Base-by-base conservation (phyloP, 2,888 invertebrate species). In the Scaptomyza cyrtandrae region DNA sequence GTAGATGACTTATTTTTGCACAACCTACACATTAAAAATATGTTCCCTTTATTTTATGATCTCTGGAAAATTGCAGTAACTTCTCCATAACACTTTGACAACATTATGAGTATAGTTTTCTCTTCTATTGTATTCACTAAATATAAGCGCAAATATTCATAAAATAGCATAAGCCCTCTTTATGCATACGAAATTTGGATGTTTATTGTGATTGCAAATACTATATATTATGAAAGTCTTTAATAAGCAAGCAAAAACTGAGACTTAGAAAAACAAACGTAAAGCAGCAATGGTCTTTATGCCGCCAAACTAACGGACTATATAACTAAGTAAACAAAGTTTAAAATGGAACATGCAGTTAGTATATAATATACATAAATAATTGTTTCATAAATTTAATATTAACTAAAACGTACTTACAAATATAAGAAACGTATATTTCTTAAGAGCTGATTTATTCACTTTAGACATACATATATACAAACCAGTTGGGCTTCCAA, bases 151-250 rank as follows among this genome's bases (percentile, higher is more conserved):
- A 35, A 4, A 35, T 16, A 37, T 19, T 7, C 14, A 48, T 11
- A 35, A 57, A 16, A 57, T 19, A 44, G 13, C 6, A 52, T 33
- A 41, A 37, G 4, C 16, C 31, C 7, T 60, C 37, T 49, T 37
- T 39, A 24, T 44, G 43, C 44, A 69, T 70, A 55, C 65, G 13
- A 46, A 74, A 75, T 60, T 67, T 71, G 45, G 37, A 58, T 71
- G 64, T 65, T 62, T 53, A 67, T 57, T 77, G 79, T 78, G 79
- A 75, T 71, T 77, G 16, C 69, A 72, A 65, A 14, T 14, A 35
- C 9, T 35, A 24, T 29, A 53, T 45, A 50, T 41, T 41, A 44
- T 37, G 9, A 39, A 56, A 37, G 45, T 46, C 55, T 37, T 31
- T 48, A 62, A 56, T 49, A 65, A 54, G 53, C 31, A 53, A 10